Evolutionary conservation across 1,140 invertebrate species (phyloP).

Genomic region (Eueides isabella): DNA sequence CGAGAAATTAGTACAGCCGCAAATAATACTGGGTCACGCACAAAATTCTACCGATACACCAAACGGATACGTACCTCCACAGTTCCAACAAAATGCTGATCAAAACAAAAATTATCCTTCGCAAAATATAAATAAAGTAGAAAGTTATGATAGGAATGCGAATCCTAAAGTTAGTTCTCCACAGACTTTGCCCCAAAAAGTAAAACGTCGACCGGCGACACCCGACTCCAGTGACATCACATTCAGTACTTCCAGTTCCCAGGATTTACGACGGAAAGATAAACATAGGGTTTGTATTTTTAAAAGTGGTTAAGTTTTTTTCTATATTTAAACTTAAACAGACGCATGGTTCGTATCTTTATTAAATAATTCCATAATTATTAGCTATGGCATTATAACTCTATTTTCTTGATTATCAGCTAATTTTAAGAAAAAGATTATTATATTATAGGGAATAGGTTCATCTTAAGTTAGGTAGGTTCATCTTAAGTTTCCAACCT

Average conservation of each 20-base stretch:
- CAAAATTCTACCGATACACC: background rate
- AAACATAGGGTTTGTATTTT: conserved; percentile 46
- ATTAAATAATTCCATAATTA: no score
- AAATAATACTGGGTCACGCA: background rate
- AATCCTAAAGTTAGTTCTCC: background rate
- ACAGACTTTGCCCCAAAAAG: conserved; percentile 22
- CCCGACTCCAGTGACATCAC: conserved; percentile 44
- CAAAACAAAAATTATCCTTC: background rate
- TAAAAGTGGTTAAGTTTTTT: background rate
- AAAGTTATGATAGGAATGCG: background rate
- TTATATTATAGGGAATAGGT: no score
- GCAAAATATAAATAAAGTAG: background rate
- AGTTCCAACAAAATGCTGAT: background rate
- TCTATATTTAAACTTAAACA: no score
- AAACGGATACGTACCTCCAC: conserved; percentile 2
- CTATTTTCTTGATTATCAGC: no score
- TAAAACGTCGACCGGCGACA: background rate
- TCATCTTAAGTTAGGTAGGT: no score
- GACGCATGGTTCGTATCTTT: no score
- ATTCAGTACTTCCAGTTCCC: conserved; percentile 34
- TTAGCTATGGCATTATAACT: no score
- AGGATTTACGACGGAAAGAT: conserved; percentile 42
- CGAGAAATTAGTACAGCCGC: conserved; percentile 49
- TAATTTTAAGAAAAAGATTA: no score
- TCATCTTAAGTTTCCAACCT: no score